Evolutionary conservation across 2,113 vertebrate genomes (phyloP).

Genomic region (Nothoprocta perdicaria): DNA sequence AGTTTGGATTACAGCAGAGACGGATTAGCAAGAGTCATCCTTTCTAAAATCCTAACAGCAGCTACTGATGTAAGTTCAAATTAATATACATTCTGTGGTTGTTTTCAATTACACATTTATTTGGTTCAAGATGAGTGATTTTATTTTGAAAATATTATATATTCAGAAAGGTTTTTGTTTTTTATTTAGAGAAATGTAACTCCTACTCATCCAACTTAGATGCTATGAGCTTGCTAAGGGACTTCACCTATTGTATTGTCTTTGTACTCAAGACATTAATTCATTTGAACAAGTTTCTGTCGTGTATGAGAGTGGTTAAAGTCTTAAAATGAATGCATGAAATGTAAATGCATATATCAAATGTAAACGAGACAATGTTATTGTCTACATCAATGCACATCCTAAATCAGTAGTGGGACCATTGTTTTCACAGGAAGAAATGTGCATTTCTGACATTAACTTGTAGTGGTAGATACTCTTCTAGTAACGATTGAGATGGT

Average conservation of each 20-base stretch:
- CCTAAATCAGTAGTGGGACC: neutral
- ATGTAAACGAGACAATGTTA: neutral
- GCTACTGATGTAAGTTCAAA: slow-evolving; percentile 90
- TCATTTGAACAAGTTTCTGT: neutral
- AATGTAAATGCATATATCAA: neutral
- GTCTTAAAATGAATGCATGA: neutral
- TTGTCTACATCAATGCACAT: neutral
- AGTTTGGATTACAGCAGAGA: slow-evolving; percentile 97
- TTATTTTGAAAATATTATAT: neutral
- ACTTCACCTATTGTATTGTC: fast-evolving
- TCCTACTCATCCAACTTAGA: neutral
- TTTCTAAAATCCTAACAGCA: slow-evolving; percentile 96
- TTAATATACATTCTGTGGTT: neutral
- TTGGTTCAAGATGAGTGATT: neutral
- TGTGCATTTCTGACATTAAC: neutral
- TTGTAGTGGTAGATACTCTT: neutral
- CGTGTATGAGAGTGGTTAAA: fast-evolving
- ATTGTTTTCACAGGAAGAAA: neutral
- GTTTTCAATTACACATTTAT: neutral
- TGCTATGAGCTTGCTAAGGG: neutral
- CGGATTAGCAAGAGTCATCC: slow-evolving; percentile 94
- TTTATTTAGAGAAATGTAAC: neutral
- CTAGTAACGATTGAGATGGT: neutral
- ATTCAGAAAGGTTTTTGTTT: neutral
- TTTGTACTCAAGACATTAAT: neutral